Evolutionary conservation across 2,797 vertebrate species (phyloP).

Genomic region (Hemitrygon akajei): DNA sequence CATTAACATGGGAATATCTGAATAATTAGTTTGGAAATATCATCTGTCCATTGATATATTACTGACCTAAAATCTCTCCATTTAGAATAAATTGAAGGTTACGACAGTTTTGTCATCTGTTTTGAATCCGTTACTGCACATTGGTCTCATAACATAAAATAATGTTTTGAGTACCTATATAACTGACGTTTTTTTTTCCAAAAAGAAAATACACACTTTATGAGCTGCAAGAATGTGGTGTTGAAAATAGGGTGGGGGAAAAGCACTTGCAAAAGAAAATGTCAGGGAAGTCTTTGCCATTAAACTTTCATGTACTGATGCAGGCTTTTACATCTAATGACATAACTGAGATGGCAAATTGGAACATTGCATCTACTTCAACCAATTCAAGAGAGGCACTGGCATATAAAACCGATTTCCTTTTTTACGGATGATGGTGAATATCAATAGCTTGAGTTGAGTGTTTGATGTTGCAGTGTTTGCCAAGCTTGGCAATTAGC

Average conservation of each 20-base stretch:
- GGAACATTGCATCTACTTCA: not conserved
- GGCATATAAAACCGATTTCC: not conserved
- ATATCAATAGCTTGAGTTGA: no score
- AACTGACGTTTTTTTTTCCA: not conserved
- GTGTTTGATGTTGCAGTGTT: no score
- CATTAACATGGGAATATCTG: not conserved
- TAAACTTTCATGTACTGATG: not conserved
- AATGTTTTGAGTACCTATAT: not conserved
- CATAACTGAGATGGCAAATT: not conserved
- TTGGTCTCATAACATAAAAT: not conserved
- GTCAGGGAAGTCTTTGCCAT: not conserved
- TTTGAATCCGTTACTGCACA: not conserved
- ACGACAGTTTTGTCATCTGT: not conserved
- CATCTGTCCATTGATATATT: slow-evolving; percentile 24
- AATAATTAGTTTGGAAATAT: slow-evolving; percentile 33
- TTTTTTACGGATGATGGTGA: no score
- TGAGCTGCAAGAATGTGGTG: slow-evolving; percentile 4
- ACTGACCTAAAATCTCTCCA: slow-evolving; percentile 18
- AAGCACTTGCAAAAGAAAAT: not conserved
- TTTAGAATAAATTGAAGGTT: slow-evolving; percentile 2
- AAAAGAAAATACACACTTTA: not conserved
- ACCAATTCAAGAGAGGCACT: not conserved
- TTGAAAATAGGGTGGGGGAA: not conserved
- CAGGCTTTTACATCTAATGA: not conserved
- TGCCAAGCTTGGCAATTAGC: no score